These are phyloP conservation scores for Creontiades dilutus DNA, from an alignment of 2,888 invertebrate species.

Conservation along the genomic window DNA sequence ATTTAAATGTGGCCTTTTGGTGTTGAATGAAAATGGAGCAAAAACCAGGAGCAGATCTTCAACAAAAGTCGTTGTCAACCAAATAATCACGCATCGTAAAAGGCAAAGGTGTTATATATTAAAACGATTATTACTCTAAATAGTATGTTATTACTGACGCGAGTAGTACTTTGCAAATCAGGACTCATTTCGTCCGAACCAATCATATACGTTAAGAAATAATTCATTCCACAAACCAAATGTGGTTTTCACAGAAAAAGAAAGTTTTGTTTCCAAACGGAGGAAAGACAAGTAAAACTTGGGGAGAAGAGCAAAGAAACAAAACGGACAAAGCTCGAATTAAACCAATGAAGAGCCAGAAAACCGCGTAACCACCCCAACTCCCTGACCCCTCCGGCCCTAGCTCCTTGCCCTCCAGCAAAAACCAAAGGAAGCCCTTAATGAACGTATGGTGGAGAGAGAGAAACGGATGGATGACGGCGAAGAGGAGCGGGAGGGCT, in stretches of 20 bases:
- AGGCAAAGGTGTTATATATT: too few species aligned
- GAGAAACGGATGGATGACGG: not conserved
- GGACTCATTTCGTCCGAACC: too few species aligned
- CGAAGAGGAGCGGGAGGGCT: not conserved
- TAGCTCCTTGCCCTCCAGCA: slow-evolving; percentile 29
- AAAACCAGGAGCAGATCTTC: too few species aligned
- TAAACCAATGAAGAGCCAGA: slow-evolving; percentile 56
- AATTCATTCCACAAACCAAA: not conserved
- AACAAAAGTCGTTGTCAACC: too few species aligned
- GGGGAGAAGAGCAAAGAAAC: slow-evolving; percentile 37
- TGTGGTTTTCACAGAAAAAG: not conserved
- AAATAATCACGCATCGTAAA: too few species aligned
- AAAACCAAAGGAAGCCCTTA: slow-evolving; percentile 53
- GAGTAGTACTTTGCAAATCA: too few species aligned
- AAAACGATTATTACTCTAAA: too few species aligned
- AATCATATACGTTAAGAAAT: not conserved
- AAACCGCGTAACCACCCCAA: slow-evolving; percentile 41
- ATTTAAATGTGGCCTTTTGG: too few species aligned
- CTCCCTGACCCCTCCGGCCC: not conserved
- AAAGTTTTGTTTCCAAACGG: not conserved
- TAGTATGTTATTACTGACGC: too few species aligned
- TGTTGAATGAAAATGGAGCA: too few species aligned
- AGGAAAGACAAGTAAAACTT: slow-evolving; percentile 23
- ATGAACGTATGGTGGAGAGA: slow-evolving; percentile 43
- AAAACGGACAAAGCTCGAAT: slow-evolving; percentile 51